Base-by-base conservation (phyloP, 2,113 vertebrate genomes). In the Lamprotornis superbus region DNA sequence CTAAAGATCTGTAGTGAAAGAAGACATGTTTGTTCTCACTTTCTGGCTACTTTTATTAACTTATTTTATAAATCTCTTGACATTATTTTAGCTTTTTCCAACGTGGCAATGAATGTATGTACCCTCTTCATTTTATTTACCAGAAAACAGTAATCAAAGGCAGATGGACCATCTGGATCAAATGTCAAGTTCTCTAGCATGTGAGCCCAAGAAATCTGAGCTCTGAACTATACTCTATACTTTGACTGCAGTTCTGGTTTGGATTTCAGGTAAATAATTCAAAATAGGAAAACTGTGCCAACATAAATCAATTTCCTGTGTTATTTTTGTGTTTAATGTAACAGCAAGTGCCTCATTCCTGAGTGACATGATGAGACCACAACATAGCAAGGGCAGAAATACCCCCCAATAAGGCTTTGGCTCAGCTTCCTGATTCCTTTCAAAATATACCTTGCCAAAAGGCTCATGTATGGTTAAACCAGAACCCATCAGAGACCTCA, bases 191-290 rank as follows among this genome's bases (percentile, higher is more conserved):
- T 80, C 74, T 92, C 39, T 63, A 93, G 70, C 52, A 84, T 67
- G 33, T 71, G 18, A 93, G 75, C 52, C 39, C 84, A 69, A 94
- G 90, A 95, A 96, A 96, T 91, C 68, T 61, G 89, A 97, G 80
- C 91, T 88, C 83, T 94, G 89, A 96, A 90, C 78, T 92, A 74
- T 70, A 77, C 91, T 95, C 78, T 92, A 74, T 71, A 77, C 91
- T 95, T 94, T 77, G 91, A 91, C 87, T 97, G 61, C 65, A 96
- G 89, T 77, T 95, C 87, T 95, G 84, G 83, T 95, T 97, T 97
- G 59, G 89, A 94, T 96, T 98, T 97, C 95, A 97, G 95, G 95
- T 97, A 97, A 97, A 97, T 96, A 96, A 94, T 88, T 90, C 95
- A 70, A 96, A 95, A 88, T 93, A 90, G 71, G 84, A 97, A 95